Evolutionary conservation across 2,113 vertebrate species (phyloP), one percentile per base, ranked within the genome.

Genomic region (Microtus richardsoni): DNA sequence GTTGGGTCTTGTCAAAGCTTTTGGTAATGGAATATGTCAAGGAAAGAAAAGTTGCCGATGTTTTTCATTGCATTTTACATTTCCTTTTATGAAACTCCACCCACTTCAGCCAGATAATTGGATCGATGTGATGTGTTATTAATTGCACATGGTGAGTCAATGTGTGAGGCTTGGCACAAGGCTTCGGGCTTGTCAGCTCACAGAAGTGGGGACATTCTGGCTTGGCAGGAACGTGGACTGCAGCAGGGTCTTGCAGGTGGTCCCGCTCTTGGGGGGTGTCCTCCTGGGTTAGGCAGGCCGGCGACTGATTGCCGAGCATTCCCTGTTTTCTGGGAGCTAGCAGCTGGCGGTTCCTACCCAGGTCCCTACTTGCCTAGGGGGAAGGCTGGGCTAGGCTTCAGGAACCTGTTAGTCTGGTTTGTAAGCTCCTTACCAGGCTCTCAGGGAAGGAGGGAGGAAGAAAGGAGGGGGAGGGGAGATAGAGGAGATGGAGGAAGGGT

Each of bases 391-490:
- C 77, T 16, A 68, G 94, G 96, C 85, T 74, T 9, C 83, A 33
- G 17, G 21, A 97, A 96, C 96, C 93, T 95, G 98, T 73, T 13
- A 36, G 95, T 86, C 97, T 80, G 97, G 96, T 98, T 98, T 93
- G 54, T 19, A 93, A 97, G 85, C 33, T 97, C 97, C 28, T 97
- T 96, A 91, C 75, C 22, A 16, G 24, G 75, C 62, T 92, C 70
- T 89, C 68, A 39, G 91, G 71, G 71, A 73, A 94, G 90, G 89
- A 83, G 70, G 74, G 88, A 91, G 96, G 60, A 52, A 54, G 36
- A 7, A 9, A n/a, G 70, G 11, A 77, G 71, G 84, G 39, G 36
- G 66, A n/a, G 49, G 62, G 82, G 39, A 17, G n/a, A 44, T 52
- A 39, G 44, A 58, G 30, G 60, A 66, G 19, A 2, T 47, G 60